Evolutionary conservation across 2,888 invertebrate genomes (phyloP).

Genomic region (Sympetrum striolatum): DNA sequence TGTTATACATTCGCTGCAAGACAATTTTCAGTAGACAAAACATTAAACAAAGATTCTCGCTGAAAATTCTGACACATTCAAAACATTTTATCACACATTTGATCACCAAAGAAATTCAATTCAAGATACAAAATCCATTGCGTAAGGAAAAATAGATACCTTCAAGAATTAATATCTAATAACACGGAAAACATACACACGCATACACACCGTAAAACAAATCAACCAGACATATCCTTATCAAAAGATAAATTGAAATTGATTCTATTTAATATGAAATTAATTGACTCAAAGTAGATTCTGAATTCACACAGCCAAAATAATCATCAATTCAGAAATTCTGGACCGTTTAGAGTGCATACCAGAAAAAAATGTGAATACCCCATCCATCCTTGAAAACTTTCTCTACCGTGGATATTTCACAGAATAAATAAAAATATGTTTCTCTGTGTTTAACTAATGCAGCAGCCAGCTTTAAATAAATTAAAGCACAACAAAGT

Average conservation of each 20-base stretch:
- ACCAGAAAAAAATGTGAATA: not conserved
- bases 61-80: not conserved
- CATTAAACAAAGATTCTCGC: not conserved
- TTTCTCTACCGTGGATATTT: not conserved
- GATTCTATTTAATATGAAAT: not conserved
- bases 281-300: not conserved
- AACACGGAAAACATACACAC: not conserved
- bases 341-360: not conserved
- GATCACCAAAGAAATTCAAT: not conserved
- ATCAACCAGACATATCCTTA: not conserved
- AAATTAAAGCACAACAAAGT: not conserved
- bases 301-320: not conserved
- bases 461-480: not conserved
- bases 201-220: not conserved
- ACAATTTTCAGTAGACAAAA: not conserved
- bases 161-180: not conserved
- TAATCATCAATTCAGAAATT: not conserved
- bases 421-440: not conserved
- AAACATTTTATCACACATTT: not conserved
- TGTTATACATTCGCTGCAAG: not conserved
- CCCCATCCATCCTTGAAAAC: not conserved
- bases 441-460: not conserved
- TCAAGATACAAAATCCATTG: not conserved
- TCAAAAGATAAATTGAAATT: not conserved
- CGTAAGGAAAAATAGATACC: not conserved